Evolutionary conservation across 2,888 invertebrate genomes (phyloP).

Genomic region (Apodemia hepburni): DNA sequence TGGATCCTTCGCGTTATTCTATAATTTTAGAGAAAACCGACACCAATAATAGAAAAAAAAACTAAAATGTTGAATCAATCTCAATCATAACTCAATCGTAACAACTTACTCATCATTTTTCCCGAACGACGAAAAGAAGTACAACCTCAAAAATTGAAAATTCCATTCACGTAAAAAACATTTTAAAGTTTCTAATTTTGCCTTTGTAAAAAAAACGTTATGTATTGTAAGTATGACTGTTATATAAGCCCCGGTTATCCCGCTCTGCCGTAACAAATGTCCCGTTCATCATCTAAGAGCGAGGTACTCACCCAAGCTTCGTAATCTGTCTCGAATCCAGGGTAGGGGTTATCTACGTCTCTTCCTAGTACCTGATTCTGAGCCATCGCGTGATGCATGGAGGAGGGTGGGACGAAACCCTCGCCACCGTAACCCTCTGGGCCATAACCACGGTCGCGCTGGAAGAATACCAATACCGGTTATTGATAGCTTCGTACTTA

Average conservation of each 20-base stretch:
- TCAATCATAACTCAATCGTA: too few species aligned
- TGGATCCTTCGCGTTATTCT: too few species aligned
- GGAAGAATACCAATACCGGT: slow-evolving; percentile 21
- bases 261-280: slow-evolving; percentile 10
- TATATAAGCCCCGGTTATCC: slow-evolving; percentile 4
- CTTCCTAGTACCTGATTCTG: slow-evolving; percentile 58
- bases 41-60: too few species aligned
- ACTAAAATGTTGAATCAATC: too few species aligned
- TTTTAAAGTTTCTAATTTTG: neutral
- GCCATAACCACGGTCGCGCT: slow-evolving; percentile 70
- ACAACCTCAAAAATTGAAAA: too few species aligned
- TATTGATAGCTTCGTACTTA: neutral
- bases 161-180: neutral
- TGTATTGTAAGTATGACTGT: neutral
- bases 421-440: slow-evolving; percentile 71
- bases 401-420: slow-evolving; percentile 67
- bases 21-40: too few species aligned
- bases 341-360: slow-evolving; percentile 16
- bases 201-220: neutral
- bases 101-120: too few species aligned
- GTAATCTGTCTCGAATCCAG: slow-evolving; percentile 12
- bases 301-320: slow-evolving; percentile 15
- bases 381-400: slow-evolving; percentile 74
- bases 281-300: slow-evolving; percentile 8
- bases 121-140: too few species aligned